These are phyloP conservation scores for Sebastiscus albofasciatus DNA, from an alignment of 2,797 vertebrate genomes.

Conservation along the genomic window DNA sequence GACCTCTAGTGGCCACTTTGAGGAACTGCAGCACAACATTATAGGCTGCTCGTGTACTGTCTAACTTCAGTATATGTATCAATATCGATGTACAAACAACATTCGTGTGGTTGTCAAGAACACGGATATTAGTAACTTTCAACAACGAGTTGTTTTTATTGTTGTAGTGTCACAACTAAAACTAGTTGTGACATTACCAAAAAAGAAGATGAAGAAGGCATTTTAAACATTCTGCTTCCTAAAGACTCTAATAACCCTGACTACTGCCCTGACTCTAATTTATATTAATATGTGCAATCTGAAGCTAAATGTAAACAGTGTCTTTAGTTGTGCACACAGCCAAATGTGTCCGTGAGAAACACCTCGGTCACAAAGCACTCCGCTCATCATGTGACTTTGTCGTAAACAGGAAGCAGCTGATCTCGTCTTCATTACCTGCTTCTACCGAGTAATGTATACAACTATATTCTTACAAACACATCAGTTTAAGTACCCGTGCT, in stretches of 20 bases:
- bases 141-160: background rate
- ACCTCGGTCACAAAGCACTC: fast-evolving
- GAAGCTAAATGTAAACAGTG: background rate
- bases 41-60: background rate
- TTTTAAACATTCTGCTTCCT: no score
- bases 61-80: no score
- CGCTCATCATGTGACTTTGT: slow-evolving; percentile 66
- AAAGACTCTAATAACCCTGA: background rate
- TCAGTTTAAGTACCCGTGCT: background rate
- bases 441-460: slow-evolving; percentile 61
- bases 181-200: background rate
- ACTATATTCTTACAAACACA: background rate
- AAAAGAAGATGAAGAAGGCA: background rate
- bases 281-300: background rate
- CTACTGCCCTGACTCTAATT: background rate
- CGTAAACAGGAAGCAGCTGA: slow-evolving; percentile 84
- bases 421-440: slow-evolving; percentile 50
- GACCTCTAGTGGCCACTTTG: background rate
- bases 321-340: background rate
- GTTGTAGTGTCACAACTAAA: background rate
- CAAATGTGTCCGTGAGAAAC: background rate
- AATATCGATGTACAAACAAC: background rate
- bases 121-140: background rate
- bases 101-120: background rate
- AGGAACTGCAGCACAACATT: background rate